Conservation (phyloP, 2,113 vertebrate genomes). For the Salminus brasiliensis region DNA sequence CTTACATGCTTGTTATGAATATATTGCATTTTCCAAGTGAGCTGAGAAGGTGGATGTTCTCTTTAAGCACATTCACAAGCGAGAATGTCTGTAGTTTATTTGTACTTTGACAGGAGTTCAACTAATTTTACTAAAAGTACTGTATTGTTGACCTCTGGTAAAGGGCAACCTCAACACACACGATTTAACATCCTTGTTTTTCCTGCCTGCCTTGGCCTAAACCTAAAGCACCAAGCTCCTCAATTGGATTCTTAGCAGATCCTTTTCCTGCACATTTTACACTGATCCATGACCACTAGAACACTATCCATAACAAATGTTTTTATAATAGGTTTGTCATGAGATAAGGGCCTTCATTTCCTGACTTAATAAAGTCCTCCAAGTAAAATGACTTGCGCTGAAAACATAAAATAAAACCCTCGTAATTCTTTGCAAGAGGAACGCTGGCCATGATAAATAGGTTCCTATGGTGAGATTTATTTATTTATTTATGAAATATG, state of each 20-base stretch:
- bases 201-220: not conserved
- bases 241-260: not conserved
- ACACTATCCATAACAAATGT: constrained; percentile 30
- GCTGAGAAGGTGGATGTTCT: no score
- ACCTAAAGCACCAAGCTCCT: constrained; percentile 10
- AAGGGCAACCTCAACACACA: no score
- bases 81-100: no score
- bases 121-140: no score
- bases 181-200: no score
- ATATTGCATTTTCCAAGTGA: no score
- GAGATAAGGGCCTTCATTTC: constrained; percentile 19
- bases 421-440: not conserved
- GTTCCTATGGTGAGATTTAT: not conserved
- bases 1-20: no score
- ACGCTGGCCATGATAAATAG: constrained; percentile 8
- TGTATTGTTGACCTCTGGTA: no score
- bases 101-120: no score
- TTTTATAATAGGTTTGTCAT: constrained; percentile 13
- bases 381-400: not conserved
- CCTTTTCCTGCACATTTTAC: constrained; percentile 2
- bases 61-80: no score
- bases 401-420: not conserved
- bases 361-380: not conserved
- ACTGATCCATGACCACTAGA: not conserved
- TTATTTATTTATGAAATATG: not conserved